These are phyloP conservation scores for Choristoneura fumiferana DNA, from an alignment of 1,140 invertebrate species.

Conservation along the genomic window DNA sequence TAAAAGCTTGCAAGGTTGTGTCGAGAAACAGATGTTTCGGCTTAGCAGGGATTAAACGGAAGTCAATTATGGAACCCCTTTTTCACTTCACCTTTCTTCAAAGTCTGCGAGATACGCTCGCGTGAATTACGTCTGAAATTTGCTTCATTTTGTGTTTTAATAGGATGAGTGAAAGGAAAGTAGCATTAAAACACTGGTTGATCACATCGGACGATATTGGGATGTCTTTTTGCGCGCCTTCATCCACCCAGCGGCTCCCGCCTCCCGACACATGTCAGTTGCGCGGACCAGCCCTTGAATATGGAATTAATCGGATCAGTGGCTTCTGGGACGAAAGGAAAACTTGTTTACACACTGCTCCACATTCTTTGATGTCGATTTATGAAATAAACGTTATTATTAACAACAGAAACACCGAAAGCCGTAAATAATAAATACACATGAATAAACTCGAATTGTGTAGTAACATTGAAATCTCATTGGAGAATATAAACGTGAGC, in stretches of 20 bases:
- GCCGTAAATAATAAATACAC: background rate
- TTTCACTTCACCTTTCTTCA: constrained; percentile 3
- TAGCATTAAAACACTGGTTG: constrained; percentile 2
- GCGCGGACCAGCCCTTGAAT: constrained; percentile 32
- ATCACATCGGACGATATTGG: background rate
- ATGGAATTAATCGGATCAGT: constrained; percentile 32
- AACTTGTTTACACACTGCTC: constrained; percentile 25
- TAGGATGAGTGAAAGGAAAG: background rate
- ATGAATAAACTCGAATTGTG: background rate
- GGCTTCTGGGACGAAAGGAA: constrained; percentile 24
- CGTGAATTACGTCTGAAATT: constrained; percentile 6
- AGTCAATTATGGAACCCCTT: constrained; percentile 14
- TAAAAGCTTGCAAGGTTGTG: constrained; percentile 24
- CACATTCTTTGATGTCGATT: constrained; percentile 13
- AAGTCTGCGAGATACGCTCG: background rate
- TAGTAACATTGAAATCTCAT: background rate
- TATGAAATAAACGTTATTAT: background rate
- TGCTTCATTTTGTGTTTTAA: background rate
- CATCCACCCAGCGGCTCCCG: background rate
- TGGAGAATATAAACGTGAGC: background rate
- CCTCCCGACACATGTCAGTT: constrained; percentile 29
- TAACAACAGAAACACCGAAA: background rate
- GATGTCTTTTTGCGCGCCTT: background rate
- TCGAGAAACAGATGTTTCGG: constrained; percentile 24
- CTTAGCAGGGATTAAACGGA: constrained; percentile 10